A percentile compares a stretch with the other conserved stretches of the same genome.
Evolutionary conservation across 2,113 vertebrate genomes (phyloP).

Genomic region (Phalacrocorax aristotelis): DNA sequence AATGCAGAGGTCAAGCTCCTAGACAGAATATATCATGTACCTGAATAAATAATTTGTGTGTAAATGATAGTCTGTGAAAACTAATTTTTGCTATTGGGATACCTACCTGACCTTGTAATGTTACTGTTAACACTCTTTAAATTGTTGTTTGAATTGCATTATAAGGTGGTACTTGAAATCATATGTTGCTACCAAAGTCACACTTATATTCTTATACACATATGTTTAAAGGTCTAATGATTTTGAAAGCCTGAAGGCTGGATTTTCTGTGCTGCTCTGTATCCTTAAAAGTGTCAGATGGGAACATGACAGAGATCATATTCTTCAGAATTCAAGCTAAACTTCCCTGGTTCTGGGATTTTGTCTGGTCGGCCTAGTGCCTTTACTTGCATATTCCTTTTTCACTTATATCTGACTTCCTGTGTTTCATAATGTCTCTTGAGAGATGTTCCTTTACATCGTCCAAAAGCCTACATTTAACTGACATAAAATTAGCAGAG

Average conservation of each 20-base stretch:
- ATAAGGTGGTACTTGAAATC: not conserved
- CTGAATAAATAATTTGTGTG: conserved; percentile 42
- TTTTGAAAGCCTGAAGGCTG: not conserved
- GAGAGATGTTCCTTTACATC: not conserved
- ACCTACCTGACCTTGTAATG: not conserved
- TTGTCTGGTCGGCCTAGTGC: not conserved
- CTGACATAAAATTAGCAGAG: not conserved
- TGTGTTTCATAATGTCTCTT: not conserved
- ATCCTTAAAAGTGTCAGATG: not conserved
- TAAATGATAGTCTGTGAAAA: not conserved
- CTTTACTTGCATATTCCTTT: not conserved
- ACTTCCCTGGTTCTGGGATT: not conserved
- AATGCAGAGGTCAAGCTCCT: conserved; percentile 43
- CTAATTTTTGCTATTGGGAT: not conserved
- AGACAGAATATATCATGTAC: not conserved
- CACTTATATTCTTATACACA: not conserved
- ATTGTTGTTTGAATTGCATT: not conserved
- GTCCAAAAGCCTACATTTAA: not conserved
- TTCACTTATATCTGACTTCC: not conserved
- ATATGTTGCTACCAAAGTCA: not conserved
- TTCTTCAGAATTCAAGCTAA: not conserved
- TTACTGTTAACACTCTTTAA: not conserved
- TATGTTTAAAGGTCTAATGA: not conserved
- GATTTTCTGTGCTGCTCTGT: not conserved
- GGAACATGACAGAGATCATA: not conserved